Conservation (phyloP, 2,888 invertebrate genomes). For the Metellina segmentata region DNA sequence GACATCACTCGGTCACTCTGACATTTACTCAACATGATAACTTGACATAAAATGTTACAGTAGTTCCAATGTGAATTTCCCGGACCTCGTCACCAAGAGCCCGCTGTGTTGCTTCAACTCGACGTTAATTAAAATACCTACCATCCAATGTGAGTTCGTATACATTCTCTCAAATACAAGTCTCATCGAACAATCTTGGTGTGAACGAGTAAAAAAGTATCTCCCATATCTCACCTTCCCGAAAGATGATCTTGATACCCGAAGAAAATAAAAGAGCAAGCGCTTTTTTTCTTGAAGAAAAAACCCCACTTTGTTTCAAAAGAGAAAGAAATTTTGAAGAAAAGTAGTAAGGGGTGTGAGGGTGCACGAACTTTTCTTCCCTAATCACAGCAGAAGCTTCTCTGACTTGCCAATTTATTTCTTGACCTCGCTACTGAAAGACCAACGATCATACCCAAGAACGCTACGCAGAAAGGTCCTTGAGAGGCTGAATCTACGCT, state of each 20-base stretch:
- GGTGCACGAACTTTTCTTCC: not conserved
- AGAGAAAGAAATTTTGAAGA: not conserved
- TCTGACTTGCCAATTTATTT: constrained; percentile 29
- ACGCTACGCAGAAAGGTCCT: constrained; percentile 2
- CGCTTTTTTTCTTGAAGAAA: not conserved
- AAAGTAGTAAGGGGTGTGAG: not conserved
- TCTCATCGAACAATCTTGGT: not conserved
- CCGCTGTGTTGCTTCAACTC: too few relatives aligned
- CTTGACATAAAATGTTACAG: too few relatives aligned
- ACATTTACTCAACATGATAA: too few relatives aligned
- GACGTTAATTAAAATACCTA: too few relatives aligned
- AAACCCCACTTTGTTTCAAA: constrained; percentile 6
- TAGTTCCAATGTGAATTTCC: too few relatives aligned
- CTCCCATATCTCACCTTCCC: not conserved
- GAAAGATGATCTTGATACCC: not conserved
- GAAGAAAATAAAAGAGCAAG: not conserved
- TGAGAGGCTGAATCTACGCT: not conserved
- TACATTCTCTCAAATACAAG: too few relatives aligned
- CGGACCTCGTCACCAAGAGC: too few relatives aligned
- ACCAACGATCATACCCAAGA: not conserved
- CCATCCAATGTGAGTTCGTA: too few relatives aligned
- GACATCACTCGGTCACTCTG: too few relatives aligned
- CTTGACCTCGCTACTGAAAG: constrained; percentile 62
- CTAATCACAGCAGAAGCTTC: constrained; percentile 1
- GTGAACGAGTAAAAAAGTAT: not conserved